These are phyloP conservation scores for Lochmaea capreae DNA, from an alignment of 2,888 invertebrate genomes.

Conservation along the genomic window DNA sequence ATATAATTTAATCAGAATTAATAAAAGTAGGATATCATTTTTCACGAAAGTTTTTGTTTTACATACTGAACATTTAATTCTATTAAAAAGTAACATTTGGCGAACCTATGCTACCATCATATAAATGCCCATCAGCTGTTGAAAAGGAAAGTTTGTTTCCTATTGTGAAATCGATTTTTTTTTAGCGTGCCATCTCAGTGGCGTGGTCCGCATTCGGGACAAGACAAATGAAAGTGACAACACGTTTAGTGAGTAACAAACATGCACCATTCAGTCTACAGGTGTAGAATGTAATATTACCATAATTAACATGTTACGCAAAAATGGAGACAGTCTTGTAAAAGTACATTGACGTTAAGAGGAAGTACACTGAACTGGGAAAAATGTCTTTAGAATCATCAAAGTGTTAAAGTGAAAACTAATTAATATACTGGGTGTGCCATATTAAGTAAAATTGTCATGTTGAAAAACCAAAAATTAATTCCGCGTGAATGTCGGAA, in stretches of 20 bases:
- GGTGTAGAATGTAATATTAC: constrained; percentile 1
- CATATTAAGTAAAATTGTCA: background rate
- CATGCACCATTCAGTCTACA: constrained; percentile 1
- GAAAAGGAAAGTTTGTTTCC: constrained; percentile 24
- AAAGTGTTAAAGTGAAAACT: background rate
- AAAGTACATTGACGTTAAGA: background rate
- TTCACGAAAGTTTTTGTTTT: constrained; percentile 10
- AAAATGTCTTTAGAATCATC: background rate
- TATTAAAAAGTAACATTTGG: constrained; percentile 10
- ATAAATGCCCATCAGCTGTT: constrained; percentile 20
- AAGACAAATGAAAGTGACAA: constrained; percentile 18
- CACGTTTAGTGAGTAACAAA: background rate
- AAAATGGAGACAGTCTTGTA: constrained; percentile 5
- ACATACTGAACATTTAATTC: background rate
- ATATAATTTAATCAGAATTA: background rate
- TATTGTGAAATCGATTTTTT: constrained; percentile 18
- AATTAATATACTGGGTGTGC: background rate
- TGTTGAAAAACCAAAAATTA: too few species aligned
- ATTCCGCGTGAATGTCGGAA: too few species aligned
- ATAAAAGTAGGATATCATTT: background rate
- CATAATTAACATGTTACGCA: background rate
- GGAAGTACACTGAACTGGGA: background rate
- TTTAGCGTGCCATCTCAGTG: constrained; percentile 20
- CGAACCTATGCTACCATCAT: constrained; percentile 8
- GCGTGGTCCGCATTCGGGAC: constrained; percentile 9